Conservation (phyloP, 2,113 vertebrate species). For the Scophthalmus maximus region DNA sequence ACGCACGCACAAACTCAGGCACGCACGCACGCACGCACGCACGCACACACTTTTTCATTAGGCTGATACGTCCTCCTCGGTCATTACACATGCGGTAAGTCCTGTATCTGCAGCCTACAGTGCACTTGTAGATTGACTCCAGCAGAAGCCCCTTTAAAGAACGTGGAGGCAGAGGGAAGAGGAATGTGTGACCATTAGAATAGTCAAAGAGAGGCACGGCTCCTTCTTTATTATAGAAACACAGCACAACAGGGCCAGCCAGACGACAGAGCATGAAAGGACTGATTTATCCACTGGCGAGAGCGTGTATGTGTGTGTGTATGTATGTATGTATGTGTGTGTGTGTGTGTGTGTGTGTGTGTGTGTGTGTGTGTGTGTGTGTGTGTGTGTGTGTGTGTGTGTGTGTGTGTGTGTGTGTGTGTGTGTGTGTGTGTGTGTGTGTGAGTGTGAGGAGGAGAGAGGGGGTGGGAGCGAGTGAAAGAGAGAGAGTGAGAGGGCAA, state of each 20-base stretch:
- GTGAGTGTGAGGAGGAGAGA: constrained; percentile 5
- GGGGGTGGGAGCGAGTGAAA: background rate
- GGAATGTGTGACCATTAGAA: constrained; percentile 62
- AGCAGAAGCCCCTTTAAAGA: constrained; percentile 61
- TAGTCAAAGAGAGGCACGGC: constrained; percentile 62
- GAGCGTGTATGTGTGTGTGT: constrained; percentile 18
- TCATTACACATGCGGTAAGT: constrained; percentile 48
- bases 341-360: constrained; percentile 24
- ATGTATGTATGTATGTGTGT: constrained; percentile 24
- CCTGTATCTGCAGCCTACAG: constrained; percentile 31
- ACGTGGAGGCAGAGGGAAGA: constrained; percentile 6
- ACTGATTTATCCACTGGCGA: constrained; percentile 72
- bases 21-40: background rate
- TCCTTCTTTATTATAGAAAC: constrained; percentile 70
- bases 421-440: constrained; percentile 18
- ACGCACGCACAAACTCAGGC: background rate
- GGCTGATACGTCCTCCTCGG: constrained; percentile 33
- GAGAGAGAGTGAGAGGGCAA: background rate
- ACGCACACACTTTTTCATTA: constrained; percentile 46
- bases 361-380: constrained; percentile 20
- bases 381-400: constrained; percentile 18
- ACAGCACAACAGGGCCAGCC: constrained; percentile 70
- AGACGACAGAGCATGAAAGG: constrained; percentile 77
- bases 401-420: constrained; percentile 16
- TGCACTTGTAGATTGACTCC: constrained; percentile 56